Evolutionary conservation across 2,797 vertebrate species (phyloP).

Genomic region (Anguilla marmorata): DNA sequence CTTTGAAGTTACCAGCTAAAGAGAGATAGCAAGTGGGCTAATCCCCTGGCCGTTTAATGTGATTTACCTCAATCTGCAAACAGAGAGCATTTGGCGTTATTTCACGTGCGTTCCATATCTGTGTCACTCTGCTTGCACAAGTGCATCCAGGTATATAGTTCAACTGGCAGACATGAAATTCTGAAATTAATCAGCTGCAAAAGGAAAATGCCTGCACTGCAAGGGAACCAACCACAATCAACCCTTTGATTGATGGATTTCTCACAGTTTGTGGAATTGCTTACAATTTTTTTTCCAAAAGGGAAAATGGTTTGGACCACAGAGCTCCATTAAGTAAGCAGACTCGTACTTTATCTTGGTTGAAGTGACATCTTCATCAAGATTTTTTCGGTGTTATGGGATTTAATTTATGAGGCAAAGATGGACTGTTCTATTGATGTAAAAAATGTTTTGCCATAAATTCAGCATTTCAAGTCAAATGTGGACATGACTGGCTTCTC

Average conservation of each 20-base stretch:
- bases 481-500: background rate
- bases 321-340: constrained; percentile 1
- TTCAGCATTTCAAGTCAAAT: constrained; percentile 35
- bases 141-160: background rate
- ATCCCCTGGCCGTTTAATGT: constrained; percentile 55
- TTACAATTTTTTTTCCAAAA: constrained; percentile 3
- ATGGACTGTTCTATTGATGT: constrained; percentile 50
- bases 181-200: constrained; percentile 15
- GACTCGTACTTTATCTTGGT: constrained; percentile 70
- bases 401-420: constrained; percentile 72
- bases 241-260: background rate
- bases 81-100: background rate
- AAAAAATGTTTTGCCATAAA: constrained; percentile 48
- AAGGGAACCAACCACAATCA: background rate
- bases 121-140: background rate
- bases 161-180: background rate
- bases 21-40: constrained; percentile 59
- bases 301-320: background rate
- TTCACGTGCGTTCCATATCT: constrained; percentile 5
- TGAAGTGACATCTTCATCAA: constrained; percentile 77
- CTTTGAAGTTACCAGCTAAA: constrained; percentile 52
- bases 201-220: background rate
- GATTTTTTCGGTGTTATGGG: constrained; percentile 73
- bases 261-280: background rate
- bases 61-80: constrained; percentile 47